Base-by-base conservation (phyloP, 2,797 vertebrate genomes). In the Luscinia megarhynchos region DNA sequence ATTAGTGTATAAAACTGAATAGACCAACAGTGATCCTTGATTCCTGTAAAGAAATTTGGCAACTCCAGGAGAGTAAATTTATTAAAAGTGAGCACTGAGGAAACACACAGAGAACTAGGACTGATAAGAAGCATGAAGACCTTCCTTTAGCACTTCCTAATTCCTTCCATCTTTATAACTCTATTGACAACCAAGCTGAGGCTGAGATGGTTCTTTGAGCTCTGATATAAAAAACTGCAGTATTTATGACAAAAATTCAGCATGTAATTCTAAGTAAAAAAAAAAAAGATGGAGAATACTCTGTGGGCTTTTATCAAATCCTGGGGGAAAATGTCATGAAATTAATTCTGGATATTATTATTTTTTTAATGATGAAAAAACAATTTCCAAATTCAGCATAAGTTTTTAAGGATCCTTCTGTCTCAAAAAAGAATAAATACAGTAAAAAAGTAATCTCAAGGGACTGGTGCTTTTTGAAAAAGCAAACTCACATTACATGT, bases 311-410 rank as follows among this genome's bases (percentile, higher is more conserved):
- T 40, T 40, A 18, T 8, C 21, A 48, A 76, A 51, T 43, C 79
- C 30, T 58, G 15, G 6, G 4, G 27, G 1, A 2, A 70, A 86
- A 75, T 29, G 3, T 12, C 6, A n/a, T 1, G 1, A 26, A 23
- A 74, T 55, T 50, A 50, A 61, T 41, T 40, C 9, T 40, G 12
- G 3, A 32, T 51, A 26, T 34, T 13, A 41, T 51, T 5, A 2
- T 20, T 14, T 34, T 12, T 8, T 29, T 13, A 19, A n/a, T 40
- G 0, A 64, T 36, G 4, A 59, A 32, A 59, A 70, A 54, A 1
- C 1, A 6, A 2, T 2, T 8, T 14, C 6, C 7, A 54, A 66
- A 43, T 75, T 66, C 68, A 64, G 2, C 6, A 46, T 64, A 48
- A 64, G 15, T 19, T 63, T 54, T 48, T 66, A 55, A 15, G 6